Conservation (phyloP, 2,888 invertebrate species). For the Platycnemis pennipes region DNA sequence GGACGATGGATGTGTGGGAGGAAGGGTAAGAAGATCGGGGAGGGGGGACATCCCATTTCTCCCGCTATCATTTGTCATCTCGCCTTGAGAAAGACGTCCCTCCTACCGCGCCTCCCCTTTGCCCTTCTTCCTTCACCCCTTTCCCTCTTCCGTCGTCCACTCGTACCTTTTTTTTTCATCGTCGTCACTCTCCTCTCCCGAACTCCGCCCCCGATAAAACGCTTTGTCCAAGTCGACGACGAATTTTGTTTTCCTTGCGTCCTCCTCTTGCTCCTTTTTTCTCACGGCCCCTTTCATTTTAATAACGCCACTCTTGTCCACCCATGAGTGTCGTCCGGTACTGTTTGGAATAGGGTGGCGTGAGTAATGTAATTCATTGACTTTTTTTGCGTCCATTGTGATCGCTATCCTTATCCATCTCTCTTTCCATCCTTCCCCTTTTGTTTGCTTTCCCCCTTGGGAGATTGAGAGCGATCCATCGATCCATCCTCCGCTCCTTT, state of each 20-base stretch:
- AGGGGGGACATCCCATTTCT: not conserved
- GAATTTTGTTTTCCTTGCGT: not conserved
- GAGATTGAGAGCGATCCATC: not conserved
- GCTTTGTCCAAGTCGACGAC: not conserved
- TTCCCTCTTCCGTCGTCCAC: not conserved
- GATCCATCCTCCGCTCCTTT: not conserved
- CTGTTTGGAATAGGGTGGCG: not conserved
- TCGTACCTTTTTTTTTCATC: not conserved
- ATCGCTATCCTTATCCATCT: not conserved
- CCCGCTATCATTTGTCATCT: constrained; percentile 29
- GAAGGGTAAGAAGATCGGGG: not conserved
- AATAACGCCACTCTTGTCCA: not conserved
- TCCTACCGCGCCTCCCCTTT: not conserved
- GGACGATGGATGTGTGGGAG: not conserved
- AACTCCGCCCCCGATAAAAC: not conserved
- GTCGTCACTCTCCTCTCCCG: not conserved
- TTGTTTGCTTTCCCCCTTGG: not conserved
- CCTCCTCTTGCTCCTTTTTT: not conserved
- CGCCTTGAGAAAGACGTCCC: constrained; percentile 21
- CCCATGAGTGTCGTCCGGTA: not conserved
- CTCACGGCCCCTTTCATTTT: not conserved
- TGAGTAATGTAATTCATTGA: constrained; percentile 27
- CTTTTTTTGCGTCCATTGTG: not conserved
- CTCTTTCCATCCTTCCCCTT: not conserved
- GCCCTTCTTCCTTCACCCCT: not conserved